phyloP scores from a whole-genome alignment of 2,888 invertebrate species.

The Caenorhabditis sp. region DNA sequence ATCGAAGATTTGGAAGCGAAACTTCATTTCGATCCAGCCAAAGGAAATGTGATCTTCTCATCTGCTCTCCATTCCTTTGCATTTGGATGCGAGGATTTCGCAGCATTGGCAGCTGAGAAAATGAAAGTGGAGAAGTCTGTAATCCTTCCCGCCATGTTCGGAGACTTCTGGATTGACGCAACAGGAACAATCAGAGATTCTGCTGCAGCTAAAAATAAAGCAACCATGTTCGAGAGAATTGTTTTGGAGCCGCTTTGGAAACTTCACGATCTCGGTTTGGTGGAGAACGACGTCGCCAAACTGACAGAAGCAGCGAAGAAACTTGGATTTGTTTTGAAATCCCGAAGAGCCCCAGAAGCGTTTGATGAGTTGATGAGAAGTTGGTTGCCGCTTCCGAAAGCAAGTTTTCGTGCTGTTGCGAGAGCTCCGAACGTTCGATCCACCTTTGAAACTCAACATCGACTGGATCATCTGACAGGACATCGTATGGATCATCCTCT shows the following conservation, averaged over 20 bases:
- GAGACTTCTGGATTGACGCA: conserved; percentile 75
- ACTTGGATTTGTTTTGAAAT: conserved; percentile 66
- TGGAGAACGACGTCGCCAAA: conserved; percentile 72
- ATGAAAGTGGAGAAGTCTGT: conserved; percentile 69
- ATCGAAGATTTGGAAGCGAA: conserved; percentile 83
- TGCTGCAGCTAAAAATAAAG: conserved; percentile 76
- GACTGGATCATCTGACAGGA: conserved; percentile 67
- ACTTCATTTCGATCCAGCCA: conserved; percentile 92
- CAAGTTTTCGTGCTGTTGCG: conserved; percentile 76
- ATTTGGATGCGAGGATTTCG: conserved; percentile 89
- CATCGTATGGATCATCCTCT: conserved; percentile 64
- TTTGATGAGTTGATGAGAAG: conserved; percentile 80
- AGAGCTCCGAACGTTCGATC: conserved; percentile 69
- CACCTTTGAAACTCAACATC: conserved; percentile 60
- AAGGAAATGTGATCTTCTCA: conserved; percentile 94
- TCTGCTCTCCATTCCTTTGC: conserved; percentile 98
- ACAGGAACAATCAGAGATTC: conserved; percentile 69
- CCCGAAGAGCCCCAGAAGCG: conserved; percentile 77
- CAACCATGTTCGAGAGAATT: conserved; percentile 79
- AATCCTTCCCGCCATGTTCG: conserved; percentile 72
- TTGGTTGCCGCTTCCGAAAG: conserved; percentile 80
- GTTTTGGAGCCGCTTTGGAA: conserved; percentile 81
- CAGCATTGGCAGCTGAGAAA: conserved; percentile 76
- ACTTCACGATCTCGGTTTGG: conserved; percentile 76
- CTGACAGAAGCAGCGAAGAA: conserved; percentile 65